These are phyloP conservation scores for Yponomeuta malinellus DNA, from an alignment of 2,888 invertebrate species.

Conservation along the genomic window DNA sequence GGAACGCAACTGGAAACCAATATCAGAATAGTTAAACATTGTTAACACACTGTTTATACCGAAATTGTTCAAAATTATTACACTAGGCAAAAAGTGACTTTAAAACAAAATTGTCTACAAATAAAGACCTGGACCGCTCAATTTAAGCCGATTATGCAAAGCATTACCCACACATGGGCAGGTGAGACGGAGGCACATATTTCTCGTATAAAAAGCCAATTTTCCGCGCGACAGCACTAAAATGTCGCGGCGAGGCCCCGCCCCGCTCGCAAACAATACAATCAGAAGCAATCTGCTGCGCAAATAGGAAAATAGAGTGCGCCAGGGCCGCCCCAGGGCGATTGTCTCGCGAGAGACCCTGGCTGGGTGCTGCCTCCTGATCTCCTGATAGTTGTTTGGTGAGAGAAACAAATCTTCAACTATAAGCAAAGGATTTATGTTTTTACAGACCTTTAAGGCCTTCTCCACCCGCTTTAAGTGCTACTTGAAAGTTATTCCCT, in stretches of 20 bases:
- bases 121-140: neutral
- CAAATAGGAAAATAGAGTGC: constrained; percentile 72
- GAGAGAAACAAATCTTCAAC: neutral
- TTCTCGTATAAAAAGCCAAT: constrained; percentile 3
- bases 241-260: constrained; percentile 6
- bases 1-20: no score
- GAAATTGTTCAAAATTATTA: no score
- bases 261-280: constrained; percentile 66
- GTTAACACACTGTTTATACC: no score
- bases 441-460: neutral
- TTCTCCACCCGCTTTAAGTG: neutral
- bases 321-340: constrained; percentile 47
- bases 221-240: neutral
- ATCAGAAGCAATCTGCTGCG: constrained; percentile 74
- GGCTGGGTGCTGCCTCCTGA: neutral
- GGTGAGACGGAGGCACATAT: neutral
- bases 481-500: neutral
- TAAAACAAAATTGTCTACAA: neutral
- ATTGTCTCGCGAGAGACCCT: constrained; percentile 2
- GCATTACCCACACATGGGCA: neutral
- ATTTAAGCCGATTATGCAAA: neutral
- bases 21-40: no score
- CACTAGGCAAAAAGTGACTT: no score
- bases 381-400: neutral
- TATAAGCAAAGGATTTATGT: neutral